Base-by-base conservation (phyloP, 2,113 vertebrate genomes). In the Callopanchax toddi region DNA sequence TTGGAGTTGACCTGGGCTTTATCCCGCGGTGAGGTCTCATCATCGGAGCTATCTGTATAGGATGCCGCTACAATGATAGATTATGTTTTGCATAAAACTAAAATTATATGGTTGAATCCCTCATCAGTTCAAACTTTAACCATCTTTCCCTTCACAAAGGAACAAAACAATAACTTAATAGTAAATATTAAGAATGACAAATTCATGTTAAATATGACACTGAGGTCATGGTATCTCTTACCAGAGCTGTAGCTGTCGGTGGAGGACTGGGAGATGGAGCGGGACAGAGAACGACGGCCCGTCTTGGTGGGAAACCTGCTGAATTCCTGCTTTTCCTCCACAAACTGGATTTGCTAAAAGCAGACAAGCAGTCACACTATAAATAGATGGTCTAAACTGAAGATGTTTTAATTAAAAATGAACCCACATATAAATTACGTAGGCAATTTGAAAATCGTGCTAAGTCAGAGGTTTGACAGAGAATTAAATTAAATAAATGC, bases 181-280 rank as follows among this genome's bases (percentile, higher is more conserved):
- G 16, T n/a, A 17, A n/a, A n/a, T 13, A 16, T 42, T 16, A 42
- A 42, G 4, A 5, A 5, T 16, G 15, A 13, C 3, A n/a, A 43
- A 43, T n/a, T n/a, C 40, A 6, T 3, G 16, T 1, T 6, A 49
- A 18, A 62, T 23, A 25, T 16, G 2, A 5, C 9, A 9, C 13
- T 22, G 13, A 6, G 36, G 25, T 9, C 1, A 15, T n/a, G 8
- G 13, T 32, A 3, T 43, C 12, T 36, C 90, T 40, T 79, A 98
- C 96, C 96, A 23, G 96, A 98, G 89, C 96, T 94, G 88, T 96
- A 98, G 86, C 96, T 98, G 84, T 98, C 96, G 1, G 96, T 98
- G 0, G 96, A 98, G 0, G 96, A 97, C 87, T 98, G 96, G 0
- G 96, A 98, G 89, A 98, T 97, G 65, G 96, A 98, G 54, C 96